phyloP scores from a whole-genome alignment of 2,113 vertebrate genomes.

The Plecturocebus donacophilus region DNA sequence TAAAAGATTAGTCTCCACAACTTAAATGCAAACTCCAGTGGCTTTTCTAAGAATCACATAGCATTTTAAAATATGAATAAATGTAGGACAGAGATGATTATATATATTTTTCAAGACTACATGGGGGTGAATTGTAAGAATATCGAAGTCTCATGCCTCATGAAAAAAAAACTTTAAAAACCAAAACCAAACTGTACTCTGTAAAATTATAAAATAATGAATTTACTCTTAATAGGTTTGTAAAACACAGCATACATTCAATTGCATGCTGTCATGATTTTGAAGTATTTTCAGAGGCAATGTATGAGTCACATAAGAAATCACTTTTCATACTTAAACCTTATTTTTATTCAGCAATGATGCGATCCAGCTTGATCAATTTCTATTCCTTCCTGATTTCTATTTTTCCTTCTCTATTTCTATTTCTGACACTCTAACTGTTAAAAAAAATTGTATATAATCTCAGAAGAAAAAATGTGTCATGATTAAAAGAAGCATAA shows the following conservation, averaged over 20 bases:
- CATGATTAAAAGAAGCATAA: not conserved
- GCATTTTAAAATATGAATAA: conserved; percentile 5
- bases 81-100: not conserved
- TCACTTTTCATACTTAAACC: not conserved
- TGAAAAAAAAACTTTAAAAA: not conserved
- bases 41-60: not conserved
- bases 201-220: not conserved
- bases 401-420: not conserved
- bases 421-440: not conserved
- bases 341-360: not conserved
- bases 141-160: not conserved
- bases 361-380: not conserved
- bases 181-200: not conserved
- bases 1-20: not conserved
- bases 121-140: not conserved
- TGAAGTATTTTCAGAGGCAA: not conserved
- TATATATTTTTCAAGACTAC: not conserved
- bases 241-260: not conserved
- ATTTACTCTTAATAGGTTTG: not conserved
- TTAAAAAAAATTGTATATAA: not conserved
- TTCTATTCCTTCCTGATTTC: not conserved
- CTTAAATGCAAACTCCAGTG: not conserved
- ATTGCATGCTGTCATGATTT: not conserved
- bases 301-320: not conserved
- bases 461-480: not conserved